Conservation (phyloP, 1,140 invertebrate genomes). For the Solenopsis fugax region DNA sequence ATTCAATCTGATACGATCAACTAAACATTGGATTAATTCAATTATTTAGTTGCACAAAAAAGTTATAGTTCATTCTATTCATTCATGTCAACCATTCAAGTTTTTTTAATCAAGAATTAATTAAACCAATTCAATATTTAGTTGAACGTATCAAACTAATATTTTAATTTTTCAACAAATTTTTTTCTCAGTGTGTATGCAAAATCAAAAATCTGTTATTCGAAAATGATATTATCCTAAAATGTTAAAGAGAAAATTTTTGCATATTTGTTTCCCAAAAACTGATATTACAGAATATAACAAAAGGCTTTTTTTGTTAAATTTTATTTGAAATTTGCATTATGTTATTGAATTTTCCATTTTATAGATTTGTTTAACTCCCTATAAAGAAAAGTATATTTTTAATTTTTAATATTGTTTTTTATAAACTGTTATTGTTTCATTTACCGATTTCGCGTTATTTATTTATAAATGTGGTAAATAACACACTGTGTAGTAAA, state of each 20-base stretch:
- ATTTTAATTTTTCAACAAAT: too few species aligned
- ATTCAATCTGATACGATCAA: too few species aligned
- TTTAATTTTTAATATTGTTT: neutral
- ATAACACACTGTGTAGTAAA: neutral
- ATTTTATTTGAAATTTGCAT: neutral
- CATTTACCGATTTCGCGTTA: neutral
- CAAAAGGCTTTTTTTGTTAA: neutral
- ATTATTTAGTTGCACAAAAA: too few species aligned
- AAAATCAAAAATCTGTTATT: too few species aligned
- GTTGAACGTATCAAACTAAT: too few species aligned
- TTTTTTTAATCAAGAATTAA: too few species aligned
- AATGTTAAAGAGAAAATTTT: neutral
- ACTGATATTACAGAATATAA: neutral
- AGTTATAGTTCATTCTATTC: too few species aligned
- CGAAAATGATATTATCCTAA: neutral
- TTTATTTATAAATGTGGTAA: neutral
- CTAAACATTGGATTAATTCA: too few species aligned
- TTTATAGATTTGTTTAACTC: neutral
- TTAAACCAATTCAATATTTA: too few species aligned
- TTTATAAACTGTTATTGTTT: neutral
- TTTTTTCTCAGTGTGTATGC: too few species aligned
- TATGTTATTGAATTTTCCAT: neutral
- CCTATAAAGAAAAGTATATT: neutral
- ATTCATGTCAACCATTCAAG: too few species aligned
- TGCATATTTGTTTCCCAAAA: neutral